These are phyloP conservation scores for Drosophila antonietae DNA, from an alignment of 2,888 invertebrate genomes.

Conservation along the genomic window DNA sequence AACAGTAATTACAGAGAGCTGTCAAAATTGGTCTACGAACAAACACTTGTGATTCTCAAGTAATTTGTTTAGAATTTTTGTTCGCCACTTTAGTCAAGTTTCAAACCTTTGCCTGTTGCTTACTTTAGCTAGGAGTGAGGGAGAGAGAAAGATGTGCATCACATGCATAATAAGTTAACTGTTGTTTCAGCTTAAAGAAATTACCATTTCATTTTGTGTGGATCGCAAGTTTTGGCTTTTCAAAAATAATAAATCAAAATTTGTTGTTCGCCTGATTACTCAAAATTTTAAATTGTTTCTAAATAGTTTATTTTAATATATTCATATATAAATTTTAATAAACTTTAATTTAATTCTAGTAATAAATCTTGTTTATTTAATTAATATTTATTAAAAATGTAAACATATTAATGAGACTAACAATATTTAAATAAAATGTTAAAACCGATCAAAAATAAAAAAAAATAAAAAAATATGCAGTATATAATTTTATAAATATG, in stretches of 20 bases:
- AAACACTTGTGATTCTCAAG: constrained; percentile 32
- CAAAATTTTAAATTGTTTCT: neutral
- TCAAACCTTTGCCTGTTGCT: constrained; percentile 2
- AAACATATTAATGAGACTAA: too few species aligned
- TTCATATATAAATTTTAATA: neutral
- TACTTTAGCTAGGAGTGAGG: neutral
- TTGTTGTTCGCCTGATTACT: neutral
- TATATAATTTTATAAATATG: too few species aligned
- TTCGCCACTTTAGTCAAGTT: neutral
- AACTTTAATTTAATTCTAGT: neutral
- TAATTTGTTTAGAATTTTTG: neutral
- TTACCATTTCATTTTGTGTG: neutral
- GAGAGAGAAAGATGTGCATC: neutral
- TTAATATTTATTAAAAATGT: neutral
- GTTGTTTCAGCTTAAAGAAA: neutral
- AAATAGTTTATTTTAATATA: neutral
- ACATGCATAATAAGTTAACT: neutral
- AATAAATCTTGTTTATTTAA: neutral
- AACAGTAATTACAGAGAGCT: neutral
- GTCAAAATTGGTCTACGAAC: neutral
- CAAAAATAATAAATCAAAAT: neutral
- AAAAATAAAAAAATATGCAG: too few species aligned
- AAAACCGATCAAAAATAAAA: too few species aligned
- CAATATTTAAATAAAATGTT: too few species aligned
- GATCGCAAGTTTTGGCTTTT: neutral